phyloP scores from a whole-genome alignment of 2,797 vertebrate species.

The Semotilus atromaculatus region DNA sequence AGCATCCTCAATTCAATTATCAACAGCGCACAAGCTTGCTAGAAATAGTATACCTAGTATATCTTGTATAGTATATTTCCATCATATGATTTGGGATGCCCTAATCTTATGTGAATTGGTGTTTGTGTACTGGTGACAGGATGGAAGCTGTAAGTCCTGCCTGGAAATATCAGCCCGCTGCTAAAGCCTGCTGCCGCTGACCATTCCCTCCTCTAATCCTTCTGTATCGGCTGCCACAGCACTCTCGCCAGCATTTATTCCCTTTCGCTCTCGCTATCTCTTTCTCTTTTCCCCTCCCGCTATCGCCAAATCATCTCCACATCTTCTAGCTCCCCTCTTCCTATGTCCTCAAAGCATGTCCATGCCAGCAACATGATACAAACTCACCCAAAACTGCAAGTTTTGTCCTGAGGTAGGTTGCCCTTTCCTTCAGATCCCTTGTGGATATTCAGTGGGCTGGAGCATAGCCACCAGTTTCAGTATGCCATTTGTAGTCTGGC shows the following conservation, averaged over 20 bases:
- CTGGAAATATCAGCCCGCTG: conserved; percentile 53
- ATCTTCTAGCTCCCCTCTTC: conserved; percentile 21
- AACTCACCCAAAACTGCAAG: conserved; percentile 41
- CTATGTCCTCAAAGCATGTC: conserved; percentile 23
- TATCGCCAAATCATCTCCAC: conserved; percentile 34
- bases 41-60: background rate
- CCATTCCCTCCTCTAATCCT: conserved; percentile 58
- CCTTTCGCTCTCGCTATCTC: conserved; percentile 4
- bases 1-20: background rate
- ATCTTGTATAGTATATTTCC: background rate
- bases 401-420: conserved; percentile 42
- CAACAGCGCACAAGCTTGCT: background rate
- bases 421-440: conserved; percentile 32
- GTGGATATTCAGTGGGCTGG: conserved; percentile 51
- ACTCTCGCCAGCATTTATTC: conserved; percentile 21
- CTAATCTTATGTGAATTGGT: conserved; percentile 22
- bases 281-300: background rate
- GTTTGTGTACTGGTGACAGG: conserved; percentile 43
- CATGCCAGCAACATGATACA: conserved; percentile 36
- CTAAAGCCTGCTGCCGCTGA: conserved; percentile 60
- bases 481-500: conserved; percentile 58
- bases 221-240: conserved; percentile 54
- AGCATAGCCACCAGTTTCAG: conserved; percentile 59
- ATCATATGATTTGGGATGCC: background rate
- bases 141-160: conserved; percentile 47